Base-by-base conservation (phyloP, 2,113 vertebrate species). In the Pelecanus crispus region DNA sequence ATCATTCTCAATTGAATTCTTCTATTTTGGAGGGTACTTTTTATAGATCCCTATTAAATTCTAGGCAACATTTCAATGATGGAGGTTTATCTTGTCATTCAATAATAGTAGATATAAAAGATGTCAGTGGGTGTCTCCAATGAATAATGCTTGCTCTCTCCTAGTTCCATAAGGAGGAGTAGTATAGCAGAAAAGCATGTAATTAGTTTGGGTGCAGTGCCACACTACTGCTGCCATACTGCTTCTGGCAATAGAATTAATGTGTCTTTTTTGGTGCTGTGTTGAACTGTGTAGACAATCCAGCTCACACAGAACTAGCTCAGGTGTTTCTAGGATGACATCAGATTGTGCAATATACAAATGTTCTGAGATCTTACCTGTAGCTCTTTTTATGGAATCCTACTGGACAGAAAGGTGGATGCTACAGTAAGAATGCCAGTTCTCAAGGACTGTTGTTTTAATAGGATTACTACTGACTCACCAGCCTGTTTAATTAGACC, bases 381-480 rank as follows among this genome's bases (percentile, higher is more conserved):
- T 58, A 77, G 53, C 45, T 72, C n/a, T 77, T 86, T 81, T 87
- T 42, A 73, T 85, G 62, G 74, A 85, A 77, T 80, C 29, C 38
- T 77, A 29, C 50, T 86, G 82, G 66, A 80, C 82, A 95, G 78
- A 68, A 72, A 62, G 71, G 58, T 58, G 36, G 87, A 95, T 90
- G 50, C 42, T 77, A 10, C 53, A 32, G 78, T 55, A 88, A 40
- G 88, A 32, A 75, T 32, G 74, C 66, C 81, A 78, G 84, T 44
- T 92, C 84, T 90, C 58, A 88, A 73, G 71, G 72, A 77, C 71
- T 90, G 78, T 62, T 79, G 61, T 72, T 95, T 96, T 91, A 95
- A 95, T 94, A 81, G 87, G 87, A 67, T 85, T 96, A 65, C 71
- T 95, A 59, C 67, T 95, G 94, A 97, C 94, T 95, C 90, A 95